phyloP scores from a whole-genome alignment of 2,888 invertebrate genomes.

The Diarsia brunnea region DNA sequence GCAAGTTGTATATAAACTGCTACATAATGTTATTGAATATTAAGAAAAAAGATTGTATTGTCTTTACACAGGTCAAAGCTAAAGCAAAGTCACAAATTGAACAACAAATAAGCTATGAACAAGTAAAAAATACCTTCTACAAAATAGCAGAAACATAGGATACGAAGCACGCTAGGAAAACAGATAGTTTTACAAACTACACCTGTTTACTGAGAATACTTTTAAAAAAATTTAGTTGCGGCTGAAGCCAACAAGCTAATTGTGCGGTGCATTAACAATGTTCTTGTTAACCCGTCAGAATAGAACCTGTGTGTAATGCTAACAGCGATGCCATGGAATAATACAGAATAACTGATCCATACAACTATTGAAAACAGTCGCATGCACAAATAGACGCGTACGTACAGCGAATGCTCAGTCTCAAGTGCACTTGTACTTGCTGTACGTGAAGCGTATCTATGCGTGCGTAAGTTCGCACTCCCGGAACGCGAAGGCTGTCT shows the following conservation, averaged over 20 bases:
- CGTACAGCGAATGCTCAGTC: background rate
- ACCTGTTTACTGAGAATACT: conserved; percentile 23
- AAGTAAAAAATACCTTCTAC: background rate
- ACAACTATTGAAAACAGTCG: background rate
- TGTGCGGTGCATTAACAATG: conserved; percentile 52
- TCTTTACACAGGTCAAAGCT: background rate
- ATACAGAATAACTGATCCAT: background rate
- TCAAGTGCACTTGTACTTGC: too few relatives aligned
- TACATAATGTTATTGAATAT: background rate
- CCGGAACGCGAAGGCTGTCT: background rate
- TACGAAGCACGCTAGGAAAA: background rate
- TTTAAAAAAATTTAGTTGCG: conserved; percentile 35
- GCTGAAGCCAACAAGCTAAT: conserved; percentile 17
- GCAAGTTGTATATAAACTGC: too few relatives aligned
- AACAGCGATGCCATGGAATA: background rate
- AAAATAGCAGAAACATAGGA: background rate
- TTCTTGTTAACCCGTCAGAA: conserved; percentile 40
- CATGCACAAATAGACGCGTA: background rate
- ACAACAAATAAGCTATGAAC: background rate
- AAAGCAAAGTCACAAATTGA: too few relatives aligned
- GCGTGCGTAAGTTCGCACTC: background rate
- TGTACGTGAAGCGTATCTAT: too few relatives aligned
- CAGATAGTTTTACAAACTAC: conserved; percentile 24
- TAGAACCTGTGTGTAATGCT: conserved; percentile 22
- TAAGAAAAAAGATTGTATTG: background rate